phyloP scores from a whole-genome alignment of 2,113 vertebrate genomes.

The Casuarius casuarius region DNA sequence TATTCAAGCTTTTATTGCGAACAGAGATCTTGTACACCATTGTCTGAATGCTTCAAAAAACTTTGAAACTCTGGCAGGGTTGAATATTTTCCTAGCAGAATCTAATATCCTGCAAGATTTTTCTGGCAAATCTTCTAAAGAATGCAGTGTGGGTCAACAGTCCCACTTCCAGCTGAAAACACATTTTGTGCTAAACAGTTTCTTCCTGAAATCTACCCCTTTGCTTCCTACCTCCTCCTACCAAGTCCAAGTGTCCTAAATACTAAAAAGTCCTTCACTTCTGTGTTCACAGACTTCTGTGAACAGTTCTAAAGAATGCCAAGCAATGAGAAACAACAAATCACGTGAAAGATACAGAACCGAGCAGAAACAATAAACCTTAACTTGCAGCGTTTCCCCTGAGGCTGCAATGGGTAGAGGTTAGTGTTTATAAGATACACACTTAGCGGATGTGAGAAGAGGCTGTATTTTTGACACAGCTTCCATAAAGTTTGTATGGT shows the following conservation, averaged over 20 bases:
- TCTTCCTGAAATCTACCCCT: background rate
- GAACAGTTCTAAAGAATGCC: background rate
- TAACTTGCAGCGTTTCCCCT: background rate
- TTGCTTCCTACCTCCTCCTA: background rate
- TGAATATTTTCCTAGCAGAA: background rate
- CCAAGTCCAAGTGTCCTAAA: background rate
- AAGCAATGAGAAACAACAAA: background rate
- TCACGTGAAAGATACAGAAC: background rate
- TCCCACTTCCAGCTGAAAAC: background rate
- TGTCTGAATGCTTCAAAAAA: background rate
- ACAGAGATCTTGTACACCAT: background rate
- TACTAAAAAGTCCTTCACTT: background rate
- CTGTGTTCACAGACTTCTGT: background rate
- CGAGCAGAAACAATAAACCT: background rate
- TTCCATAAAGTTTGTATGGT: background rate
- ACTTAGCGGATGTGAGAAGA: background rate
- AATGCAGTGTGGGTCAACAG: background rate
- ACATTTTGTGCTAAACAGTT: background rate
- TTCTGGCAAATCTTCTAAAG: background rate
- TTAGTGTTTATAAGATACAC: background rate
- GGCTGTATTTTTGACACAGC: background rate
- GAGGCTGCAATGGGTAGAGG: background rate
- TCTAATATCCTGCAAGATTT: background rate
- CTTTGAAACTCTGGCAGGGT: background rate
- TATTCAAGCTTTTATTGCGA: background rate